Evolutionary conservation across 1,140 invertebrate species (phyloP).

Genomic region (Cotesia chilonis): DNA sequence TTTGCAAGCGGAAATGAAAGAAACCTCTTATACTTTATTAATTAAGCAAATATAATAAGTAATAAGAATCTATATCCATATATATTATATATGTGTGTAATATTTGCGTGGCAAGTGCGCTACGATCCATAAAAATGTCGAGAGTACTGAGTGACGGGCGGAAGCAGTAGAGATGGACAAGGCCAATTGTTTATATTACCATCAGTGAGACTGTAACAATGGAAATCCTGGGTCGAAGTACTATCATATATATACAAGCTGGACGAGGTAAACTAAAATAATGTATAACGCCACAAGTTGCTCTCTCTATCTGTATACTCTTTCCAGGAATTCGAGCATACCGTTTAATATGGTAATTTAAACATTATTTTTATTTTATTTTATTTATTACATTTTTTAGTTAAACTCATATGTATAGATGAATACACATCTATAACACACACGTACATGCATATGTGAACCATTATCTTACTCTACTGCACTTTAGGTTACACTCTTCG

Average conservation of each 20-base stretch:
- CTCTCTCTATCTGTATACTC: conserved; percentile 28
- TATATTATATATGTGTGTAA: conserved; percentile 2
- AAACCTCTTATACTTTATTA: not conserved
- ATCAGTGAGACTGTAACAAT: conserved; percentile 55
- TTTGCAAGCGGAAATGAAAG: no score
- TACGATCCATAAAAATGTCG: conserved; percentile 66
- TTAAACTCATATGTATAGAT: not conserved
- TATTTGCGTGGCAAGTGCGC: conserved; percentile 34
- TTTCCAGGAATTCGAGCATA: conserved; percentile 42
- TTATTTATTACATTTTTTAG: not conserved
- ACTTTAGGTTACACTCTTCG: conserved; percentile 18
- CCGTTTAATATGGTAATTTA: conserved; percentile 41
- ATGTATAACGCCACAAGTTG: conserved; percentile 16
- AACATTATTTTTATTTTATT: conserved; percentile 36
- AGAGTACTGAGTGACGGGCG: conserved; percentile 62
- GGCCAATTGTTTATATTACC: conserved; percentile 66
- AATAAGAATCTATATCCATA: conserved; percentile 28
- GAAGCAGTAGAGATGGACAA: conserved; percentile 62
- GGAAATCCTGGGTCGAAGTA: conserved; percentile 43
- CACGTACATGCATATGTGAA: no score
- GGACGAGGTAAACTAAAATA: conserved; percentile 23
- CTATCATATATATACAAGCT: conserved; percentile 16
- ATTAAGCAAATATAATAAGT: conserved; percentile 1
- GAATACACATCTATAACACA: conserved; percentile 2
- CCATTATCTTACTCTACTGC: not conserved